A percentile compares a stretch with the other conserved stretches of the same genome.
These are phyloP conservation scores for Paramisgurnus dabryanus DNA, from an alignment of 2,113 vertebrate genomes.

Conservation along the genomic window DNA sequence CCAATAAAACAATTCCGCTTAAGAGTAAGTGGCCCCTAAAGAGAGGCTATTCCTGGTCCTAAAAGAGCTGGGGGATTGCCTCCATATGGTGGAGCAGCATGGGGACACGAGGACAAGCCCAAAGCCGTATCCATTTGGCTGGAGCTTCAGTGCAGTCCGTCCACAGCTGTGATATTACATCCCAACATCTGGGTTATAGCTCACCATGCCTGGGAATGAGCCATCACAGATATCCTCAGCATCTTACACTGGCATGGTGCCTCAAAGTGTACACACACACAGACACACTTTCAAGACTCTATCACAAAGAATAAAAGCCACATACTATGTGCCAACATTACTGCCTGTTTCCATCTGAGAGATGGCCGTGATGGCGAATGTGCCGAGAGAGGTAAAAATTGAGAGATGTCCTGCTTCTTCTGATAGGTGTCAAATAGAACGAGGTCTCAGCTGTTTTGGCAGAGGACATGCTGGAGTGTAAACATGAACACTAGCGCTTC, in stretches of 20 bases:
- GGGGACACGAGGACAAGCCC: conserved; percentile 85
- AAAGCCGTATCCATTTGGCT: conserved; percentile 88
- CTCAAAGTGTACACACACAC: conserved; percentile 61
- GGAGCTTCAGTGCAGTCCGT: conserved; percentile 83
- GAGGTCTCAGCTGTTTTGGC: conserved; percentile 60
- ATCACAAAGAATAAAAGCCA: conserved; percentile 48
- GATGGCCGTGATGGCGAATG: conserved; percentile 49
- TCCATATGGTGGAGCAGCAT: conserved; percentile 99
- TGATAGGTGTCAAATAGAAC: conserved; percentile 76
- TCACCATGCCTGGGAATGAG: conserved; percentile 97
- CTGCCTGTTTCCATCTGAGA: conserved; percentile 48
- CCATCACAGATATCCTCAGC: conserved; percentile 91
- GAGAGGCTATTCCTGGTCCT: conserved; percentile 95
- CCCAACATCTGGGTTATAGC: conserved; percentile 99
- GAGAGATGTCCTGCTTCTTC: conserved; percentile 64
- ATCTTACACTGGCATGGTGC: conserved; percentile 80
- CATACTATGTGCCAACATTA: conserved; percentile 46
- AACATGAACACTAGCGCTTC: conserved; percentile 4
- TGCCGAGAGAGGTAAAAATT: conserved; percentile 44
- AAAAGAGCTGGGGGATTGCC: conserved; percentile 93
- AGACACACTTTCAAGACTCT: conserved; percentile 56
- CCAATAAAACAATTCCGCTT: conserved; percentile 98
- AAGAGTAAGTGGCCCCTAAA: conserved; percentile 95
- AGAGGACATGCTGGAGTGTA: conserved; percentile 55
- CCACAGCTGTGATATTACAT: conserved; percentile 95